Conservation (phyloP, 1,140 invertebrate species). For the Notospermus geniculatus region DNA sequence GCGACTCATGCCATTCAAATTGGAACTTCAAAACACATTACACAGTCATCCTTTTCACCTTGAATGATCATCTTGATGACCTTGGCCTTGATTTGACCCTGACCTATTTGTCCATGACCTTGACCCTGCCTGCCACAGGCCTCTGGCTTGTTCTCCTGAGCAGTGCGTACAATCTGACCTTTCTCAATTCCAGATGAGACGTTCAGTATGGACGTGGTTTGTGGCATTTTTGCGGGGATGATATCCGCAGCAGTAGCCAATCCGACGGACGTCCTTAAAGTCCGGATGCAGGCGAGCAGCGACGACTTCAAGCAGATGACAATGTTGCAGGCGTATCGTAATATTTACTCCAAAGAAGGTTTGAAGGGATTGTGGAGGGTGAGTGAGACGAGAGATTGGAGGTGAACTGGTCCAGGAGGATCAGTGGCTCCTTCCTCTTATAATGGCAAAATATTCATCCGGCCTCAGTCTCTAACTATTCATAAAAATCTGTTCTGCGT, state of each 20-base stretch:
- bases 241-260: conserved; percentile 50
- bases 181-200: conserved; percentile 61
- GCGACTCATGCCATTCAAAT: too few relatives aligned
- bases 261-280: conserved; percentile 56
- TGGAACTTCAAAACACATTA: too few relatives aligned
- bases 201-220: conserved; percentile 77
- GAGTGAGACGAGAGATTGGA: conserved; percentile 17
- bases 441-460: background rate
- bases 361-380: conserved; percentile 52
- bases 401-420: background rate
- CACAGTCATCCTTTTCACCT: too few relatives aligned
- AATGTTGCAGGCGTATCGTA: conserved; percentile 41
- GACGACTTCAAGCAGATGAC: conserved; percentile 33
- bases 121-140: too few relatives aligned
- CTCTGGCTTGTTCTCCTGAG: too few relatives aligned
- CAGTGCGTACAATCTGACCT: too few relatives aligned
- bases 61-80: too few relatives aligned
- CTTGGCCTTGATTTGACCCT: background rate
- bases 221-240: conserved; percentile 63
- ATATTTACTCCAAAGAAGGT: conserved; percentile 50
- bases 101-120: background rate
- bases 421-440: background rate
- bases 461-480: too few relatives aligned
- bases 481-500: too few relatives aligned
- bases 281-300: conserved; percentile 63